Conservation (phyloP, 2,113 vertebrate genomes). For the Mormoops blainvillei region DNA sequence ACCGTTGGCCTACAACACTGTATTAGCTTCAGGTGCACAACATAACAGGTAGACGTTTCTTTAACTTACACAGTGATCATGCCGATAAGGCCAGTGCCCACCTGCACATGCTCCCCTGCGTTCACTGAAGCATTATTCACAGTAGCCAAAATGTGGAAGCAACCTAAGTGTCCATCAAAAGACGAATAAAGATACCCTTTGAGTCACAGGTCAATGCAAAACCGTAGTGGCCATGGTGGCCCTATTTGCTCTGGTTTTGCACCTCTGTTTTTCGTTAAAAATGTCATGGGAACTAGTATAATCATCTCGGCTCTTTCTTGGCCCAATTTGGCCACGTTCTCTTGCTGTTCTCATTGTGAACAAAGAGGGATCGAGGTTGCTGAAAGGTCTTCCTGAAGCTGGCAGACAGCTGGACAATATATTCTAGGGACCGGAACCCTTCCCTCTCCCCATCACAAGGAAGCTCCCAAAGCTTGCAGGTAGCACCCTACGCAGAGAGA, state of each 20-base stretch:
- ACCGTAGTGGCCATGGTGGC: too few relatives aligned
- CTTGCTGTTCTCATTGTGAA: not conserved
- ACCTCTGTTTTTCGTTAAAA: not conserved
- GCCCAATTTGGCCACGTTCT: not conserved
- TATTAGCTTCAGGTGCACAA: not conserved
- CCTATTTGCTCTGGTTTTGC: not conserved
- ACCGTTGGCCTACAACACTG: not conserved
- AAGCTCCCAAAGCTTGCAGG: not conserved
- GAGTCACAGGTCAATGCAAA: not conserved
- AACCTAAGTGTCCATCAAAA: not conserved
- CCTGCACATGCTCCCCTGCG: not conserved
- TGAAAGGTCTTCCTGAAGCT: not conserved
- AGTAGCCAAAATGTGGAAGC: not conserved
- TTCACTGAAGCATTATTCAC: not conserved
- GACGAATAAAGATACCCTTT: not conserved
- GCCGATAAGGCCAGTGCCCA: not conserved
- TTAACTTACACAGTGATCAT: not conserved
- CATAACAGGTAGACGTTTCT: not conserved
- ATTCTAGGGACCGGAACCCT: not conserved
- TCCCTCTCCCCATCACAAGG: not conserved
- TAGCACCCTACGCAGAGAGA: not conserved
- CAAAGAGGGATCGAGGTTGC: not conserved
- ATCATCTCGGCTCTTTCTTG: not conserved
- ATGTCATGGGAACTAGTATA: not conserved
- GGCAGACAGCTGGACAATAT: not conserved